Evolutionary conservation across 1,140 invertebrate genomes (phyloP).

Genomic region (Pectinophora gossypiella): DNA sequence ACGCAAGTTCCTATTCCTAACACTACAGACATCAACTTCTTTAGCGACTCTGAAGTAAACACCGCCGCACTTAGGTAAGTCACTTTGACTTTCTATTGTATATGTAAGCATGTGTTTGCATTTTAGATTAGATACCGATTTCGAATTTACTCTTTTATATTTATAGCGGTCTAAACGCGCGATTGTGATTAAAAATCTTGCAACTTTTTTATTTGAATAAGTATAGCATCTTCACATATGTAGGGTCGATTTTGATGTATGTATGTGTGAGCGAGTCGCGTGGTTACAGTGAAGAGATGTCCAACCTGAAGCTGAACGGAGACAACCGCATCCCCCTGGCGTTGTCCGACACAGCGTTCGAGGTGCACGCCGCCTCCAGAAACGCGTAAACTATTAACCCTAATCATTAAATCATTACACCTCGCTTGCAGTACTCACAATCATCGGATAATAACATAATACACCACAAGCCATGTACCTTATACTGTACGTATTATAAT

Average conservation of each 20-base stretch:
- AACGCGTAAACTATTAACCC: slow-evolving; percentile 52
- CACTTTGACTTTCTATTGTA: neutral
- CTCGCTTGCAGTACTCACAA: neutral
- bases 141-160: too few relatives aligned
- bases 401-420: neutral
- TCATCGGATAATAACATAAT: too few relatives aligned
- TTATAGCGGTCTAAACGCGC: too few relatives aligned
- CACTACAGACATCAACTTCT: slow-evolving; percentile 78
- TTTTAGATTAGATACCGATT: too few relatives aligned
- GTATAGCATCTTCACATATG: too few relatives aligned
- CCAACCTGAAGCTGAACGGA: slow-evolving; percentile 64
- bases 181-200: too few relatives aligned
- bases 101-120: neutral
- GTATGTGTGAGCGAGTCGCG: slow-evolving; percentile 25
- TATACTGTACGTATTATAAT: neutral
- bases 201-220: too few relatives aligned
- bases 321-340: slow-evolving; percentile 69
- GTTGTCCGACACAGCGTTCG: slow-evolving; percentile 69
- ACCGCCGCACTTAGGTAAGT: slow-evolving; percentile 78
- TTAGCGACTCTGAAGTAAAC: slow-evolving; percentile 92
- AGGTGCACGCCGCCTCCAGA: slow-evolving; percentile 68
- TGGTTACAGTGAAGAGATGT: slow-evolving; percentile 71
- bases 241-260: too few relatives aligned
- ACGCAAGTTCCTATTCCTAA: slow-evolving; percentile 42
- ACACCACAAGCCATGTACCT: too few relatives aligned